A percentile compares a stretch with the other conserved stretches of the same genome.
Conservation (phyloP, 2,113 vertebrate species). For the Fulica atra region DNA sequence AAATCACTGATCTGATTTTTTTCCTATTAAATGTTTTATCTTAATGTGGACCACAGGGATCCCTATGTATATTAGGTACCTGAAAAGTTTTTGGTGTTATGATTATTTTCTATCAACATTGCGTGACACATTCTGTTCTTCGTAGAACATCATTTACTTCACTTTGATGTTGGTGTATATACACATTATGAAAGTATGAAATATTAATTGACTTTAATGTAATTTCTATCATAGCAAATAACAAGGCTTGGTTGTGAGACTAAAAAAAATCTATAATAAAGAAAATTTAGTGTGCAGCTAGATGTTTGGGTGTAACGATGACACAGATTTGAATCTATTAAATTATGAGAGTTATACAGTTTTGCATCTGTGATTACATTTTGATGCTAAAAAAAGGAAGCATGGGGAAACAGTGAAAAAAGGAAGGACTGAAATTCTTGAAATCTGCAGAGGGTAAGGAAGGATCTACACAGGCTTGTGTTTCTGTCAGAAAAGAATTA, state of each 20-base stretch:
- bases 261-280: background rate
- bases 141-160: background rate
- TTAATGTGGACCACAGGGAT: background rate
- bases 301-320: background rate
- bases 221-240: background rate
- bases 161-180: background rate
- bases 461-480: background rate
- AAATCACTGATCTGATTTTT: background rate
- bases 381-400: background rate
- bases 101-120: background rate
- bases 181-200: background rate
- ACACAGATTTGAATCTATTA: background rate
- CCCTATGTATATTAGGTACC: background rate
- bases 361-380: background rate
- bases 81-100: background rate
- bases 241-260: background rate
- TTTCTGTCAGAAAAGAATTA: constrained; percentile 47
- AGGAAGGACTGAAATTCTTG: background rate
- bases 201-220: background rate
- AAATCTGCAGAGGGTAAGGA: background rate
- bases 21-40: background rate
- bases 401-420: background rate
- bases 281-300: background rate
- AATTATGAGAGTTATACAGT: background rate
- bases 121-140: background rate